Evolutionary conservation across 2,888 invertebrate genomes (phyloP), one percentile per base, ranked within the genome.

Genomic region (Macrosoma leucophasiata): DNA sequence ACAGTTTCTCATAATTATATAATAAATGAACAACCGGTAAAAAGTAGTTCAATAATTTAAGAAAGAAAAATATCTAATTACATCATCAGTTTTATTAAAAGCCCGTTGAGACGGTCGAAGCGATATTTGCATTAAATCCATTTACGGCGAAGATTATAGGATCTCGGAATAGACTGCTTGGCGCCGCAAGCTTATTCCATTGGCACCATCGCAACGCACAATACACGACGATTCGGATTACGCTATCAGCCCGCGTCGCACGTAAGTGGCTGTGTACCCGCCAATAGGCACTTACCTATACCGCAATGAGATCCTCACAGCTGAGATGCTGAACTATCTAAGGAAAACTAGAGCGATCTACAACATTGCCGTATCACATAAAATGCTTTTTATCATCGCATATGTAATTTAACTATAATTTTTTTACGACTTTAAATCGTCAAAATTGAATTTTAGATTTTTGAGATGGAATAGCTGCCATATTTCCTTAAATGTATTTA

Each of bases 91-190:
- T n/a, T n/a, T n/a, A 71, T 70, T 64, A 60, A 62, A 58, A 58
- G 49, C 50, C 58, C 58, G 65, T 71, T 66, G 58, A 64, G 62
- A 62, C 61, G 61, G 58, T 55, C 52, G 55, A 52, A 60, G 57
- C 56, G 52, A 64, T 58, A 76, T 76, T 75, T 76, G 72, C 76
- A 76, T 76, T 70, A 72, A 75, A 73, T 71, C 74, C 70, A 71
- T 74, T 76, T 74, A 72, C 66, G 63, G 62, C 50, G n/a, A 64
- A 69, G 68, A 72, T 75, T 73, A 75, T 68, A 67, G 70, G 48
- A 39, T 44, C n/a, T 41, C 53, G 48, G 63, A 69, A 66, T 68
- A 74, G 64, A 64, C 67, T 57, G 59, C 58, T 60, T 49, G 59
- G 60, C 57, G 62, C 59, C 52, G 50, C 43, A 45, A 44, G 33